These are phyloP conservation scores for Morinoia aosen DNA, from an alignment of 2,888 invertebrate species.

Conservation along the genomic window DNA sequence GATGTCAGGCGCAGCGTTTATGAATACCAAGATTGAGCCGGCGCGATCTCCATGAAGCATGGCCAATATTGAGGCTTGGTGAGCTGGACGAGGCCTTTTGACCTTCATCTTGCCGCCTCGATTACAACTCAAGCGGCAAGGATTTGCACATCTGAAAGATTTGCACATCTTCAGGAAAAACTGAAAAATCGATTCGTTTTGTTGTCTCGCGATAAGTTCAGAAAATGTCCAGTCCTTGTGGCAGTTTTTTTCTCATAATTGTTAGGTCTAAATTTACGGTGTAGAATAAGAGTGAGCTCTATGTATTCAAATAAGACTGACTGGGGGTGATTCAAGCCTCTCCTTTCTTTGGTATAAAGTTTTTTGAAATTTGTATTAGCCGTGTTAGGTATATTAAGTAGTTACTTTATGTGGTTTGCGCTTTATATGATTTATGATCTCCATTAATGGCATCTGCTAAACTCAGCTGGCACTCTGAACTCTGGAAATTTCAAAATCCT, in stretches of 20 bases:
- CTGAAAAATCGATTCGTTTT: too few relatives aligned
- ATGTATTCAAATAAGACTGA: too few relatives aligned
- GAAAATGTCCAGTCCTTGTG: neutral
- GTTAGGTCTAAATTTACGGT: neutral
- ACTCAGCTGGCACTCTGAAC: too few relatives aligned
- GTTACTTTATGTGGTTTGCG: too few relatives aligned
- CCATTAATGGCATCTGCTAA: too few relatives aligned
- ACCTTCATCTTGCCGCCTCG: neutral
- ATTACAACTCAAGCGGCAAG: neutral
- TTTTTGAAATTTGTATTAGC: too few relatives aligned
- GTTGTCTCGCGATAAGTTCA: neutral
- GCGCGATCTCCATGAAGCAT: neutral
- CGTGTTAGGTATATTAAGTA: too few relatives aligned
- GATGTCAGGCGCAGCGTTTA: neutral
- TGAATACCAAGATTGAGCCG: slow-evolving; percentile 12
- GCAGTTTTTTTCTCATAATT: neutral
- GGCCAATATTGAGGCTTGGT: neutral
- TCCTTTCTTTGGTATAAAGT: too few relatives aligned
- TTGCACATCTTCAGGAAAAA: neutral
- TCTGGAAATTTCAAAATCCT: too few relatives aligned
- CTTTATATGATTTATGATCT: too few relatives aligned
- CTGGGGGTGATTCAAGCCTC: too few relatives aligned
- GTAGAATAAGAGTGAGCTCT: too few relatives aligned
- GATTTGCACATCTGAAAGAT: neutral
- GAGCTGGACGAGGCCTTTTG: neutral